Evolutionary conservation across 2,797 vertebrate genomes (phyloP).

Genomic region (Phalanger gymnotis): DNA sequence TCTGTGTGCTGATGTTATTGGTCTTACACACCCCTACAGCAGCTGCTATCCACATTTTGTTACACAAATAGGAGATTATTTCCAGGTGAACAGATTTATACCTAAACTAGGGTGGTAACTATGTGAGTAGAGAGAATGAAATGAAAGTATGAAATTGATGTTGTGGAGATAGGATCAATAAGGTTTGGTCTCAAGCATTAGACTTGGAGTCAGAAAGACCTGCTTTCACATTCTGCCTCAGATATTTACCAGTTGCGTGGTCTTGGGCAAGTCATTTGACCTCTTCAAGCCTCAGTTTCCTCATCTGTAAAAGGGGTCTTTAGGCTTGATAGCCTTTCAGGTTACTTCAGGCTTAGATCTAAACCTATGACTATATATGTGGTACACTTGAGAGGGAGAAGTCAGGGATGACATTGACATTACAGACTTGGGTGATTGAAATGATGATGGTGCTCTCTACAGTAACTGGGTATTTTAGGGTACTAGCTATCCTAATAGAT

Average conservation of each 20-base stretch:
- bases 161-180: neutral
- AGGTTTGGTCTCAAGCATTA: neutral
- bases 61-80: neutral
- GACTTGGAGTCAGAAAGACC: neutral
- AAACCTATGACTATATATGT: neutral
- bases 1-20: too few relatives aligned
- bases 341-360: neutral
- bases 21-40: too few relatives aligned
- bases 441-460: too few relatives aligned
- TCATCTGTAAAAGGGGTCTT: neutral
- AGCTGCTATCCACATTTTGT: too few relatives aligned
- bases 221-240: neutral
- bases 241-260: neutral
- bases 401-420: too few relatives aligned
- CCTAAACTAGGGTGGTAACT: neutral
- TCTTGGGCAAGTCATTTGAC: neutral
- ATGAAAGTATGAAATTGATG: neutral
- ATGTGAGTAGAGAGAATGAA: neutral
- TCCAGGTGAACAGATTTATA: neutral
- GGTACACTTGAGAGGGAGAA: neutral
- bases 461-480: neutral
- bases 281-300: neutral
- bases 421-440: too few relatives aligned
- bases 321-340: neutral
- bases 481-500: neutral